Percentiles rank a stretch among this genome's conserved stretches.
Evolutionary conservation across 1,140 invertebrate genomes (phyloP).

Genomic region (Scaptodrosophila lebanonensis): DNA sequence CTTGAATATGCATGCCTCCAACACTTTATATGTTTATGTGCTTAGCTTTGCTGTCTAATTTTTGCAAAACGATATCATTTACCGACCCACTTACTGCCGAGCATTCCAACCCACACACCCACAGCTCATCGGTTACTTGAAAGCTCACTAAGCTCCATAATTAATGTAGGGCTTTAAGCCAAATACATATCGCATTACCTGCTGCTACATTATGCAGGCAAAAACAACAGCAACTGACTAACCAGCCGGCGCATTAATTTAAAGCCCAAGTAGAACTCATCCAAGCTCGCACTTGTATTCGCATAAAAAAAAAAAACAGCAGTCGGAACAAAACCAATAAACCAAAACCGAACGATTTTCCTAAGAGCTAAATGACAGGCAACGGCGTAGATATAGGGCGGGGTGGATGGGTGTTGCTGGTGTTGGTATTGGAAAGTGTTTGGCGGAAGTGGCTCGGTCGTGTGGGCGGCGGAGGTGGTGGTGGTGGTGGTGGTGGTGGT

Average conservation of each 20-base stretch:
- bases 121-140: too few relatives aligned
- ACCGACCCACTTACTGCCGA: too few relatives aligned
- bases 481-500: slow-evolving; percentile 11
- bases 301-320: too few relatives aligned
- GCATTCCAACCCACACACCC: too few relatives aligned
- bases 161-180: slow-evolving; percentile 44
- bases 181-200: slow-evolving; percentile 33
- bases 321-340: slow-evolving; percentile 53
- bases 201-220: slow-evolving; percentile 38
- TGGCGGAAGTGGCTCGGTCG: slow-evolving; percentile 1
- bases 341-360: too few relatives aligned
- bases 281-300: too few relatives aligned
- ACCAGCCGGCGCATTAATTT: too few relatives aligned
- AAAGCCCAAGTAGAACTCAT: slow-evolving; percentile 24
- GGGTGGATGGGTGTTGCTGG: background rate
- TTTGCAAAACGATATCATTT: too few relatives aligned
- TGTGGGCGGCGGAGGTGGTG: slow-evolving; percentile 3
- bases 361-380: slow-evolving; percentile 36
- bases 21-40: too few relatives aligned
- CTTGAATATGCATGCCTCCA: too few relatives aligned
- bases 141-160: slow-evolving; percentile 40
- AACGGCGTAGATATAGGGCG: slow-evolving; percentile 4
- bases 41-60: too few relatives aligned
- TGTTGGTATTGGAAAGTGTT: background rate
- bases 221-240: too few relatives aligned